Base-by-base conservation (phyloP, 2,888 invertebrate species). In the Heteromyza rotundicornis region DNA sequence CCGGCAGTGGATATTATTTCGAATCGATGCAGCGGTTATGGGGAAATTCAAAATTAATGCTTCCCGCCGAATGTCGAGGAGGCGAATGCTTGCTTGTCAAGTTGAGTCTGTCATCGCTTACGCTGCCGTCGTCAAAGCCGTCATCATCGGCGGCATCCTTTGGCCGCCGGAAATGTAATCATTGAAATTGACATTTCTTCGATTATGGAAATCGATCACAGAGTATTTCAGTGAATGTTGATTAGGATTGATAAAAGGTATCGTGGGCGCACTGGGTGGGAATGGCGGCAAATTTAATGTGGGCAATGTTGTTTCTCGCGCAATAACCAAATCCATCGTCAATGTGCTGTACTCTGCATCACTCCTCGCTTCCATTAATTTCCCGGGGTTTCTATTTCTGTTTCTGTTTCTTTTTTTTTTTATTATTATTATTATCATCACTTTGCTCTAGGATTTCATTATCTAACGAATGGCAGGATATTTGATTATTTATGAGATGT, bases 161-260 rank as follows among this genome's bases (percentile, higher is more conserved):
- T 22, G 20, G 51, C 23, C 22, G 22, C 23, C 58, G 40, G 52
- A 51, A 24, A 51, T 51, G 52, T 52, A 53, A 47, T 59, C 59
- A 59, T 53, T 59, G 19, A 53, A 59, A 47, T 44, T 57, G 59
- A 59, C 53, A 59, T 53, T 59, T 23, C 49, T 47, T 44, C 59
- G 53, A 53, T 44, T 59, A 53, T 44, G 53, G n/a, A 59, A 53
- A 53, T 52, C 58, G 58, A 58, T 58, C 51, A 52, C 40, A 32
- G 32, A 5, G 32, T 8, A 5, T 32, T n/a, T n/a, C n/a, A n/a
- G n/a, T n/a, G n/a, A n/a, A n/a, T n/a, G n/a, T n/a, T n/a, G n/a
- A n/a, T n/a, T n/a, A n/a, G n/a, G n/a, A n/a, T n/a, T n/a, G n/a
- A n/a, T n/a, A n/a, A n/a, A n/a, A n/a, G n/a, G n/a, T n/a, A n/a